Base-by-base conservation (phyloP, 2,113 vertebrate species). In the Neopipo cinnamomea region DNA sequence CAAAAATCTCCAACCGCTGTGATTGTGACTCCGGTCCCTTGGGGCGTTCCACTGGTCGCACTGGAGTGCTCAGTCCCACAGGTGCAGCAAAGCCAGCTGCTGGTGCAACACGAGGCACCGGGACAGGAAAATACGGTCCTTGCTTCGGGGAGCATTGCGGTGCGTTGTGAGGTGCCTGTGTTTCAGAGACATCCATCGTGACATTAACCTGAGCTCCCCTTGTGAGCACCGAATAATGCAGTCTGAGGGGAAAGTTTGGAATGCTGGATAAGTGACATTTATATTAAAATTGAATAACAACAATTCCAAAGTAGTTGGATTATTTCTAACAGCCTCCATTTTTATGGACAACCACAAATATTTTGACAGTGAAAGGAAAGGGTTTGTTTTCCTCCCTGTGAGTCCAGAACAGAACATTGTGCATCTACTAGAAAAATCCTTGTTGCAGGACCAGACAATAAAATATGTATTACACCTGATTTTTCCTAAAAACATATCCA, bases 41-140 rank as follows among this genome's bases (percentile, higher is more conserved):
- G 47, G 50, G 58, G 5, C 21, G 37, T 71, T 50, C 28, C 33
- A 19, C 33, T 49, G 53, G 30, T 62, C 0, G 0, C 1, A 1
- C 31, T 55, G 83, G 49, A 70, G 44, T 0, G 0, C 58, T 90
- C 24, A 20, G 19, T 88, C 49, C 31, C 8, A 23, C 1, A 5
- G 0, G 3, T 59, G 65, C 35, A 1, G 6, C 68, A 56, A 21
- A 63, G 37, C 13, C 66, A 71, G 44, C 33, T 76, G 68, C 88
- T 3, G 11, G 31, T 67, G 35, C 41, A 56, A 18, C 6, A 1
- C 1, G 4, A 83, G 24, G 28, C 44, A n/a, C 25, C 0, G 4
- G n/a, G 37, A 22, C 44, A 35, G 39, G 47, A 46, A 81, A 85
- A 18, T 9, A 6, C 4, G 11, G 19, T 31, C 31, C 30, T 76